A percentile compares a stretch with the other conserved stretches of the same genome.
Conservation (phyloP, 2,113 vertebrate genomes). For the Pandion haliaetus region DNA sequence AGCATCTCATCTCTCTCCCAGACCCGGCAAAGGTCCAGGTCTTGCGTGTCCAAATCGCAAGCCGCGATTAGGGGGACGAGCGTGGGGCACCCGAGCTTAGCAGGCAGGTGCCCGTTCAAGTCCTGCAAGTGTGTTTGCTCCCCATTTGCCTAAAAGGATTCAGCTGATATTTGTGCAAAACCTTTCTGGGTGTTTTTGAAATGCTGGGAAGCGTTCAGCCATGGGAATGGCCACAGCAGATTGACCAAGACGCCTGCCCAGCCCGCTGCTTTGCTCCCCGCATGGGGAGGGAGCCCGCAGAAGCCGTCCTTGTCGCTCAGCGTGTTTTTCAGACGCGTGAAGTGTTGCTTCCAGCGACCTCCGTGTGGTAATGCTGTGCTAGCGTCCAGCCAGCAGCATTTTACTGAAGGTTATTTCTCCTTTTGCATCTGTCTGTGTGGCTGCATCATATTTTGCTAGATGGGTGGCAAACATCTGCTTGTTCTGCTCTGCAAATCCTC, state of each 20-base stretch:
- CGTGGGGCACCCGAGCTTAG: not conserved
- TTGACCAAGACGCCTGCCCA: fast-evolving
- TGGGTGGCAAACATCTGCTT: not conserved
- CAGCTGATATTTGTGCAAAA: not conserved
- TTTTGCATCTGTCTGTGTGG: not conserved
- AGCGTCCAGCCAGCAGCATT: not conserved
- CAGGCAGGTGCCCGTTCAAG: fast-evolving
- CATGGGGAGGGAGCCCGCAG: not conserved
- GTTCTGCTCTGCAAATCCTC: not conserved
- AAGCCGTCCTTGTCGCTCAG: not conserved
- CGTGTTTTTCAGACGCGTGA: fast-evolving
- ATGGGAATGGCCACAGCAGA: fast-evolving
- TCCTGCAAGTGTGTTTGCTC: not conserved
- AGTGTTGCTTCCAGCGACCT: not conserved
- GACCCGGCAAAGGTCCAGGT: not conserved
- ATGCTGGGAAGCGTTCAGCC: not conserved
- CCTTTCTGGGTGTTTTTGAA: not conserved
- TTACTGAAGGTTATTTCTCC: not conserved
- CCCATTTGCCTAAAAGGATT: not conserved
- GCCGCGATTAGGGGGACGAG: fast-evolving
- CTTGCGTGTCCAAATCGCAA: not conserved
- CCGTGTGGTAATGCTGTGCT: fast-evolving
- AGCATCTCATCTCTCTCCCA: not conserved
- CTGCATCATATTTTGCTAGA: not conserved
- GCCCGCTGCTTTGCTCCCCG: not conserved